Conservation (phyloP, 2,888 invertebrate species). For the Agonopterix subpropinquella region DNA sequence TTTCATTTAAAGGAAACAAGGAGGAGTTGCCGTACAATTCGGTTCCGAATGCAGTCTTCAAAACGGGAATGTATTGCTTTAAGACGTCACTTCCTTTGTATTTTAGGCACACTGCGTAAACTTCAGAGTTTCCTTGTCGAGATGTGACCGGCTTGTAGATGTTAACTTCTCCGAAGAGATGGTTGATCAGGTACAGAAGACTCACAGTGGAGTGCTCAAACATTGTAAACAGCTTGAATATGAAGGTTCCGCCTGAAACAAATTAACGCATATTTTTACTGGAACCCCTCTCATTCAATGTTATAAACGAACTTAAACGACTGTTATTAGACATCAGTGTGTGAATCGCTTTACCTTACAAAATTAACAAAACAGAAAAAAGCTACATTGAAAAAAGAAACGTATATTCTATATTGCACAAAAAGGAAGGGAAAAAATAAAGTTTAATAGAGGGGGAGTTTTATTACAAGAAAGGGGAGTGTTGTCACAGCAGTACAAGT, state of each 20-base stretch:
- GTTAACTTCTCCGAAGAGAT: slow-evolving; percentile 82
- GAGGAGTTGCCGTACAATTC: slow-evolving; percentile 47
- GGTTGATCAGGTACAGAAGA: slow-evolving; percentile 86
- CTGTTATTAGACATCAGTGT: too few relatives aligned
- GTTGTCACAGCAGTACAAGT: too few relatives aligned
- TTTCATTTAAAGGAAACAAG: slow-evolving; percentile 75
- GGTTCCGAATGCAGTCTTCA: slow-evolving; percentile 64
- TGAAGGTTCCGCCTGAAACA: slow-evolving; percentile 81
- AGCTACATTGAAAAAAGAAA: too few relatives aligned
- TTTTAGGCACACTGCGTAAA: slow-evolving; percentile 85
- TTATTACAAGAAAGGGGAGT: too few relatives aligned
- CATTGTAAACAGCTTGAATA: slow-evolving; percentile 93
- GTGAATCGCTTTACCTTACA: too few relatives aligned
- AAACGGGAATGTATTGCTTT: slow-evolving; percentile 49
- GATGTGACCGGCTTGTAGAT: slow-evolving; percentile 94
- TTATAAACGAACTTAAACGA: too few relatives aligned
- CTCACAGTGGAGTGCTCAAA: slow-evolving; percentile 89
- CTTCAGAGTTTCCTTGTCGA: slow-evolving; percentile 96
- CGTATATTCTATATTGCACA: too few relatives aligned
- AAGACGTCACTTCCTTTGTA: slow-evolving; percentile 70
- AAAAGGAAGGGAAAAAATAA: too few relatives aligned
- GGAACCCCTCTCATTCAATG: neutral
- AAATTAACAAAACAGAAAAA: too few relatives aligned
- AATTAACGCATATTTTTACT: neutral
- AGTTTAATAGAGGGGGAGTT: too few relatives aligned